These are phyloP conservation scores for Spodoptera frugiperda DNA, from an alignment of 1,140 invertebrate genomes.

Conservation along the genomic window DNA sequence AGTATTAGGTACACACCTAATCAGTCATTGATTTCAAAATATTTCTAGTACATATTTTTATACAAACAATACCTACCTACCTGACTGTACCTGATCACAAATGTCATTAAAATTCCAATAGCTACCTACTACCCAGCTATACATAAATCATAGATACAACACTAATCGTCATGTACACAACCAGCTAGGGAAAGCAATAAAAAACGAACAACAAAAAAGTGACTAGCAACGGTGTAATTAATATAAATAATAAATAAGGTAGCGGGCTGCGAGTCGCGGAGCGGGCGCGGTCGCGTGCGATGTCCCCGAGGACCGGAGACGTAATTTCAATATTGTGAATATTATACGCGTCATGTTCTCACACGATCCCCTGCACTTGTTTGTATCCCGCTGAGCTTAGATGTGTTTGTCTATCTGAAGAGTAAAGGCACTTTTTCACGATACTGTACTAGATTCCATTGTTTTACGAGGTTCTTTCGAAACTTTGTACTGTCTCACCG, in stretches of 20 bases:
- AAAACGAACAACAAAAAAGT: conserved; percentile 45
- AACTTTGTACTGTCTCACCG: no score
- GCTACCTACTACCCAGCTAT: neutral
- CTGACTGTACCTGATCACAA: no score
- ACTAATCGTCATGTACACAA: conserved; percentile 21
- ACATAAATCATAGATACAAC: neutral
- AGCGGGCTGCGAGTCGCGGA: conserved; percentile 55
- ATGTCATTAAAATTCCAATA: no score
- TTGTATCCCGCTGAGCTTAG: conserved; percentile 51
- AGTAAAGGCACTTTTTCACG: conserved; percentile 27
- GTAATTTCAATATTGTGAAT: conserved; percentile 73
- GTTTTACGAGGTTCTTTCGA: no score
- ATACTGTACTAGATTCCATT: no score
- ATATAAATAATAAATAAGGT: conserved; percentile 76
- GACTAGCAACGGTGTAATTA: conserved; percentile 62
- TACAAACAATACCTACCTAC: no score
- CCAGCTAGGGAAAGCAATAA: conserved; percentile 31
- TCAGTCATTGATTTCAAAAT: no score
- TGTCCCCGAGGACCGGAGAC: conserved; percentile 62
- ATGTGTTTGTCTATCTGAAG: neutral
- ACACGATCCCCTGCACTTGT: conserved; percentile 58
- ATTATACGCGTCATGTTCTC: conserved; percentile 76
- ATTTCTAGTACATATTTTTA: no score
- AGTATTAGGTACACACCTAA: no score
- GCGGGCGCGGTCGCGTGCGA: conserved; percentile 51